A percentile compares a stretch with the other conserved stretches of the same genome.
These are phyloP conservation scores for Pangasius krempfi DNA, from an alignment of 2,797 vertebrate species.

Conservation along the genomic window DNA sequence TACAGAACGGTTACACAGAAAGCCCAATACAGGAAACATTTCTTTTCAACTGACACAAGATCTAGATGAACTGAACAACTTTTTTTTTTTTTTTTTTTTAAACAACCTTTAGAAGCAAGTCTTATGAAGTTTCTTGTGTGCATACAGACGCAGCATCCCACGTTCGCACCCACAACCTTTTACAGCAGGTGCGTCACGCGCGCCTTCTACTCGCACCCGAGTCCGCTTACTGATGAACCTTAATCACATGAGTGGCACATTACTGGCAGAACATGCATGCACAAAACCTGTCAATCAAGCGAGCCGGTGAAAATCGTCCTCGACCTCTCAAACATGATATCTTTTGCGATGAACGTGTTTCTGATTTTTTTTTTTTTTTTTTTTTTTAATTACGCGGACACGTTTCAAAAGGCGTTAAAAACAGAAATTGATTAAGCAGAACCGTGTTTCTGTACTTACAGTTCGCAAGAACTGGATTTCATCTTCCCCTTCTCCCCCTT, in stretches of 20 bases:
- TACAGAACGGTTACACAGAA: not conserved
- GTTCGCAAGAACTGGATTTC: slow-evolving; percentile 98
- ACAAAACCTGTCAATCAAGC: not conserved
- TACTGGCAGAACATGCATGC: not conserved
- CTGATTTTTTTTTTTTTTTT: not conserved
- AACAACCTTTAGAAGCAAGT: not conserved
- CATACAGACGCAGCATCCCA: not conserved
- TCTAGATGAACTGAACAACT: not conserved
- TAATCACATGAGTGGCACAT: not conserved
- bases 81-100: not conserved
- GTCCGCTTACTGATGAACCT: not conserved
- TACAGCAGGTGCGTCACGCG: slow-evolving; percentile 18
- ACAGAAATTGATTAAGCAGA: not conserved
- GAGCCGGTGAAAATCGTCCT: not conserved
- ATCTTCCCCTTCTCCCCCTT: slow-evolving; percentile 94
- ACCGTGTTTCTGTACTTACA: slow-evolving; percentile 82
- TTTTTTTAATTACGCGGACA: not conserved
- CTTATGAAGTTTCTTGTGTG: not conserved
- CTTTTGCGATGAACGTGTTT: not conserved
- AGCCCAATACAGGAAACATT: not conserved
- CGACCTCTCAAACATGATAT: not conserved
- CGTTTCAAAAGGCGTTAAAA: not conserved
- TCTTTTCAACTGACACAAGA: not conserved
- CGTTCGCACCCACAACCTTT: slow-evolving; percentile 16
- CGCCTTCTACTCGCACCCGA: slow-evolving; percentile 17